Conservation (phyloP, 2,797 vertebrate species). For the Petrocephalus sullivani region DNA sequence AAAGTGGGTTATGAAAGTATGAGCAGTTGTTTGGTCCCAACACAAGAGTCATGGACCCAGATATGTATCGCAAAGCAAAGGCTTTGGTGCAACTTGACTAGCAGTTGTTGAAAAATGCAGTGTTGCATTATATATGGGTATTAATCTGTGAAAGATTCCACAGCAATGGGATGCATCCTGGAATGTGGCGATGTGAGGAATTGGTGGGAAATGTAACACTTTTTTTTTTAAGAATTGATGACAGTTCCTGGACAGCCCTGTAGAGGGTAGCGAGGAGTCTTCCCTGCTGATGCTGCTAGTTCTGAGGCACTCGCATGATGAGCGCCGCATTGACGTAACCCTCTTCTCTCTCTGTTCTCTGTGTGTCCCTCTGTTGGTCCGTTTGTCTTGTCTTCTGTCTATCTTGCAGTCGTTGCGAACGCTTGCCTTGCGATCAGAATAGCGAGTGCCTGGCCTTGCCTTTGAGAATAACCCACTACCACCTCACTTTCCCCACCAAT, state of each 20-base stretch:
- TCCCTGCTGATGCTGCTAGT: not conserved
- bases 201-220: not conserved
- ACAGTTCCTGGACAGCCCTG: not conserved
- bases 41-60: not conserved
- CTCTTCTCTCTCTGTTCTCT: not conserved
- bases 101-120: not conserved
- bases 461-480: slow-evolving; percentile 96
- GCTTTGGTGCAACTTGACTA: not conserved
- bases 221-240: not conserved
- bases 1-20: not conserved
- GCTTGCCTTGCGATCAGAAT: slow-evolving; percentile 96
- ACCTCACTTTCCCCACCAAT: slow-evolving; percentile 96
- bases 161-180: not conserved
- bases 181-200: not conserved
- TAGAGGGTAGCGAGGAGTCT: not conserved
- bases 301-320: slow-evolving; percentile 55
- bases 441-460: slow-evolving; percentile 88
- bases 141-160: not conserved
- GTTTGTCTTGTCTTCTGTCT: slow-evolving; percentile 56
- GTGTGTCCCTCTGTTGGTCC: slow-evolving; percentile 24
- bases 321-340: slow-evolving; percentile 52
- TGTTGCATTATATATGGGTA: not conserved
- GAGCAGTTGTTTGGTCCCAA: not conserved
- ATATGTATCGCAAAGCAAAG: not conserved
- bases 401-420: slow-evolving; percentile 96